These are phyloP conservation scores for Hycleus phaleratus DNA, from an alignment of 1,140 invertebrate genomes.

Conservation along the genomic window DNA sequence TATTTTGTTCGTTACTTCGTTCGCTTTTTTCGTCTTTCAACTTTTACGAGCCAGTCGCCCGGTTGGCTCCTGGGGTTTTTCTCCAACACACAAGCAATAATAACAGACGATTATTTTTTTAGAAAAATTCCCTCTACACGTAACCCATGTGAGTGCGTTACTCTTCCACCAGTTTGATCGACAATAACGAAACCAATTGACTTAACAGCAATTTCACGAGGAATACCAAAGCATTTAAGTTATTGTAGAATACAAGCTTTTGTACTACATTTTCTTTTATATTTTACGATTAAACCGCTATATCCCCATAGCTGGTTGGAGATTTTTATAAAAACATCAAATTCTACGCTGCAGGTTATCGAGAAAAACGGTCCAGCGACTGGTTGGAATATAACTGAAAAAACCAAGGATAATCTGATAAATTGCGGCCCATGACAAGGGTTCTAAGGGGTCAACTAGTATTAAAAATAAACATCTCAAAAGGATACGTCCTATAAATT, in stretches of 20 bases:
- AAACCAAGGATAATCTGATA: constrained; percentile 10
- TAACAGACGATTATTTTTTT: constrained; percentile 9
- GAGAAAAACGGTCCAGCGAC: neutral
- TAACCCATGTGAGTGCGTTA: too few relatives aligned
- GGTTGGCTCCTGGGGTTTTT: constrained; percentile 25
- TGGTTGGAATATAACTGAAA: neutral
- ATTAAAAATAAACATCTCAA: constrained; percentile 6
- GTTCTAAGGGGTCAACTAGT: constrained; percentile 1
- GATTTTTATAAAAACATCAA: too few relatives aligned
- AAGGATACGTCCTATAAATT: constrained; percentile 8
- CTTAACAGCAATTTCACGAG: neutral
- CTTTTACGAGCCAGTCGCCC: constrained; percentile 27
- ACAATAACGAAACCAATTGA: too few relatives aligned
- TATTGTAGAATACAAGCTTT: constrained; percentile 22
- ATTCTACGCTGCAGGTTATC: too few relatives aligned
- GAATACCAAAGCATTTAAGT: constrained; percentile 13
- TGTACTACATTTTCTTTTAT: constrained; percentile 11
- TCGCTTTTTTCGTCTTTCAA: neutral
- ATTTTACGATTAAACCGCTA: constrained; percentile 1
- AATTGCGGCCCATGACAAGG: constrained; percentile 5
- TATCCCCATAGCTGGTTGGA: too few relatives aligned
- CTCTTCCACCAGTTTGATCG: too few relatives aligned
- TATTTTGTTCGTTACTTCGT: constrained; percentile 18
- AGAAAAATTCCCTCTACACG: neutral
- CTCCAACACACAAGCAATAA: constrained; percentile 19